Conservation (phyloP, 1,140 invertebrate genomes). For the Aphelinus atriplicis region DNA sequence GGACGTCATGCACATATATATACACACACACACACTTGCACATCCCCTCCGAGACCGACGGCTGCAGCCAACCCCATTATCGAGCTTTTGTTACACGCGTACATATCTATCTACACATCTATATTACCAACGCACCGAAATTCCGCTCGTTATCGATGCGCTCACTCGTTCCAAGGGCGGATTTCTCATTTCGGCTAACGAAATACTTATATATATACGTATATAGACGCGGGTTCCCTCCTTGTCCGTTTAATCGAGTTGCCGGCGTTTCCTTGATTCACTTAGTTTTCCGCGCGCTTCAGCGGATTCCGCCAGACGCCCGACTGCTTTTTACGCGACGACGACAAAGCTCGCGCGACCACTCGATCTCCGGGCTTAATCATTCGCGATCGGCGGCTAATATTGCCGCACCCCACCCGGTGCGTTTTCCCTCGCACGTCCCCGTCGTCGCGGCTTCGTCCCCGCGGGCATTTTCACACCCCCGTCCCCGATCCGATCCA, state of each 20-base stretch:
- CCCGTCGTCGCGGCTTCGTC: no score
- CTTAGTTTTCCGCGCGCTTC: not conserved
- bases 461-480: no score
- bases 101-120: no score
- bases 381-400: no score
- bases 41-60: no score
- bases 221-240: not conserved
- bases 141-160: not conserved
- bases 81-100: no score
- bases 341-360: not conserved
- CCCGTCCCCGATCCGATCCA: no score
- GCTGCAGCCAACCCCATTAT: no score
- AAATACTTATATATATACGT: not conserved
- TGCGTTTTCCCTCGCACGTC: no score
- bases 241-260: not conserved
- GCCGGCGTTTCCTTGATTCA: no score
- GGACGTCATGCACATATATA: not conserved
- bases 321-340: not conserved
- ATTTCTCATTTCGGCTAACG: constrained; percentile 3
- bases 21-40: not conserved
- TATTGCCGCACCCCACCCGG: no score
- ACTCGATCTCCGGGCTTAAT: no score
- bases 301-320: not conserved
- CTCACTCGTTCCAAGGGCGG: not conserved
- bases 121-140: not conserved